A percentile compares a stretch with the other conserved stretches of the same genome.
Conservation (phyloP, 1,140 invertebrate genomes). For the Lasioglossum albipes region DNA sequence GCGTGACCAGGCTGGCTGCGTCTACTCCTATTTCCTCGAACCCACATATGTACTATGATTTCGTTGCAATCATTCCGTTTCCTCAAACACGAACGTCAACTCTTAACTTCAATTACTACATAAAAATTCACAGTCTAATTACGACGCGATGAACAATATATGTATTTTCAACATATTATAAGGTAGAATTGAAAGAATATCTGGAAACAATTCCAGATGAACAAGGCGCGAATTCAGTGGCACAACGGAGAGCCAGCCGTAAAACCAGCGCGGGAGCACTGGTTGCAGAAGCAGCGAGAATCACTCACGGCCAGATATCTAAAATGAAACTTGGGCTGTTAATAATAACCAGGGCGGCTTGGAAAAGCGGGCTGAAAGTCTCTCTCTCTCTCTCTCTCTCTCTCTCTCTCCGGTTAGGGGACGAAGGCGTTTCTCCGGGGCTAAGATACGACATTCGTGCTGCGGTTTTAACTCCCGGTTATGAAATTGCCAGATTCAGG, state of each 20-base stretch:
- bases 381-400: constrained; percentile 17
- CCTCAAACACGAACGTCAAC: too few relatives aligned
- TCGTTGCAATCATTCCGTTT: too few relatives aligned
- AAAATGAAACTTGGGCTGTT: constrained; percentile 77
- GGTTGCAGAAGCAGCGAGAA: neutral
- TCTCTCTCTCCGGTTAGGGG: constrained; percentile 8
- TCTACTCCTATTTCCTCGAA: constrained; percentile 37
- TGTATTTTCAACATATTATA: too few relatives aligned
- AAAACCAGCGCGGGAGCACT: too few relatives aligned
- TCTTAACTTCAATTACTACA: too few relatives aligned
- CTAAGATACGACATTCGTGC: constrained; percentile 80
- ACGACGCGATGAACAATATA: too few relatives aligned
- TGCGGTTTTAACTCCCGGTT: constrained; percentile 80
- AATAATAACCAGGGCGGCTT: constrained; percentile 74
- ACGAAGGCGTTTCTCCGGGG: constrained; percentile 46
- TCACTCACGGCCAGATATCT: constrained; percentile 11
- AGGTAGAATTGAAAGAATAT: too few relatives aligned
- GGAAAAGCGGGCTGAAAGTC: constrained; percentile 28
- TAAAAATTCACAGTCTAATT: too few relatives aligned
- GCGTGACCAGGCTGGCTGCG: neutral
- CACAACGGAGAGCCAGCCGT: too few relatives aligned
- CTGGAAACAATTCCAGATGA: too few relatives aligned
- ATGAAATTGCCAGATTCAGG: constrained; percentile 78
- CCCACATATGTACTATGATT: neutral
- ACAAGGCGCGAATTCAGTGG: too few relatives aligned